Conservation (phyloP, 2,888 invertebrate genomes). For the Rotaria sp. region DNA sequence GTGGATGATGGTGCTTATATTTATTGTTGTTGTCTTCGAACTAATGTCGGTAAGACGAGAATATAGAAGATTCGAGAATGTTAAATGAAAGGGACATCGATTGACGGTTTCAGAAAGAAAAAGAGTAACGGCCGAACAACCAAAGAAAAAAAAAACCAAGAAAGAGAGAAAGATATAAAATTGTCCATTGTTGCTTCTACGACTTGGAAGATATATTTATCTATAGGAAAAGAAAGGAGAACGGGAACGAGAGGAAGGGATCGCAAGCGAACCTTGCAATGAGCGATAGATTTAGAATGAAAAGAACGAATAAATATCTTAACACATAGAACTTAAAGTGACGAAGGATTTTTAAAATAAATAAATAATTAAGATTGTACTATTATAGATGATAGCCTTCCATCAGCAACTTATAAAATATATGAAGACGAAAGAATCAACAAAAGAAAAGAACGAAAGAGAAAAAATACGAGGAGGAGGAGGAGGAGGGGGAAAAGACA, state of each 20-base stretch:
- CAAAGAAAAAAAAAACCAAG: background rate
- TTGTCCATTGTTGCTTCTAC: background rate
- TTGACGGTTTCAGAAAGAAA: background rate
- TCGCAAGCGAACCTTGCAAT: background rate
- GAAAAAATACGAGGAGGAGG: background rate
- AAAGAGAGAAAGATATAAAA: background rate
- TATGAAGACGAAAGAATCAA: background rate
- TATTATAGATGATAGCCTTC: background rate
- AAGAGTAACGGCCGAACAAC: background rate
- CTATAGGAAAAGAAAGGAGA: background rate
- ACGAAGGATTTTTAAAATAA: background rate
- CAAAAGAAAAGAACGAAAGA: background rate
- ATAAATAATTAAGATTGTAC: background rate
- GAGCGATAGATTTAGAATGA: background rate
- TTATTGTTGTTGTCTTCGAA: background rate
- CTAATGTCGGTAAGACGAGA: background rate
- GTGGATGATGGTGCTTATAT: background rate
- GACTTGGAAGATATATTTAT: background rate
- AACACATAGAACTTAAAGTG: background rate
- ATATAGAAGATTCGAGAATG: slow-evolving; percentile 20
- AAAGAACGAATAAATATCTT: background rate
- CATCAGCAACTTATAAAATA: background rate
- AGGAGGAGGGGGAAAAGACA: no score
- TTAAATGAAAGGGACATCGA: background rate
- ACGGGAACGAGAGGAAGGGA: background rate